Conservation (phyloP, 2,888 invertebrate genomes). For the Drosophila paranaensis region DNA sequence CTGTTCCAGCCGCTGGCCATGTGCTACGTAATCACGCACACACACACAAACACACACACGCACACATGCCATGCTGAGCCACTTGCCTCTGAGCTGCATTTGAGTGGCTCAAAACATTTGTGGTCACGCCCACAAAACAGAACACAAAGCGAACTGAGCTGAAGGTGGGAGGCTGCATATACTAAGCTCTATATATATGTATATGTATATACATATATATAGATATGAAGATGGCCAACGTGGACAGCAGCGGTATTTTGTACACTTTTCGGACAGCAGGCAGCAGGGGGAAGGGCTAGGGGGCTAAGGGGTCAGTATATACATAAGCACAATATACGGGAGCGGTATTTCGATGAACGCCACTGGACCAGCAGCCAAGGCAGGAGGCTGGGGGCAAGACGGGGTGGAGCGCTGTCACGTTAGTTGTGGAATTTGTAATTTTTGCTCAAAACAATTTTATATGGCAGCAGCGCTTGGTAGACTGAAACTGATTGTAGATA, state of each 20-base stretch:
- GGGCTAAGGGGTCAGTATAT: neutral
- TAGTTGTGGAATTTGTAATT: conserved; percentile 71
- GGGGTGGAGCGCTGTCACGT: conserved; percentile 39
- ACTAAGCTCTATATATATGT: neutral
- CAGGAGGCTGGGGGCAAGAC: neutral
- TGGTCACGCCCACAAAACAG: conserved; percentile 59
- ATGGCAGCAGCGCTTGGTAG: conserved; percentile 52
- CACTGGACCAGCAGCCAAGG: conserved; percentile 35
- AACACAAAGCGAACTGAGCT: neutral
- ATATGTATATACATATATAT: neutral
- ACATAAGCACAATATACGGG: conserved; percentile 18
- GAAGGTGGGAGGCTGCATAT: neutral
- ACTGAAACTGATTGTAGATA: conserved; percentile 82
- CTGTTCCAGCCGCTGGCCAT: conserved; percentile 55
- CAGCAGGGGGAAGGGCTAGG: no score
- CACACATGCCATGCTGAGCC: conserved; percentile 20
- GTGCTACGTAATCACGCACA: conserved; percentile 44
- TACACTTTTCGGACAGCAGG: conserved; percentile 16
- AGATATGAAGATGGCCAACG: conserved; percentile 20
- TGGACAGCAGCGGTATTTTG: conserved; percentile 50
- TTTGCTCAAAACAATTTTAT: conserved; percentile 70
- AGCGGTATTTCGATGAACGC: conserved; percentile 46
- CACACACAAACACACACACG: conserved; percentile 12
- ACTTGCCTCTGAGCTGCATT: conserved; percentile 69
- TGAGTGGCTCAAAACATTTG: conserved; percentile 80